A percentile compares a stretch with the other conserved stretches of the same genome.
phyloP scores from a whole-genome alignment of 2,113 vertebrate species.

The Lanius ludovicianus region DNA sequence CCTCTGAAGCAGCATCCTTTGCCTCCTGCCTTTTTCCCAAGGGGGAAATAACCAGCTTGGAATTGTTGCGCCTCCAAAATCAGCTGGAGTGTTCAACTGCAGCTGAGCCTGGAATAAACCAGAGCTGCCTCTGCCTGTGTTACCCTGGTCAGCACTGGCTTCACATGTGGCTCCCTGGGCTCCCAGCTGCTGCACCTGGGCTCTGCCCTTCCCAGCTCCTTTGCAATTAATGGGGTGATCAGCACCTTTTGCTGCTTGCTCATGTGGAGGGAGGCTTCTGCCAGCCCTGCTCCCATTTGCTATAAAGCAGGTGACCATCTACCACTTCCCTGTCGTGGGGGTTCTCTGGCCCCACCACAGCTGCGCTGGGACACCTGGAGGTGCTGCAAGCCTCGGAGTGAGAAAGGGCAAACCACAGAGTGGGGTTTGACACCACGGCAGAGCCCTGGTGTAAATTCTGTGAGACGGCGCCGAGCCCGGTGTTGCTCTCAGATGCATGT shows the following conservation, averaged over 20 bases:
- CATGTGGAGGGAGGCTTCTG: fast-evolving
- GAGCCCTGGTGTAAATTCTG: background rate
- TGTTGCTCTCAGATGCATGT: fast-evolving
- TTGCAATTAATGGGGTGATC: fast-evolving
- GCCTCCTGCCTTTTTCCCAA: background rate
- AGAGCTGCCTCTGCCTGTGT: background rate
- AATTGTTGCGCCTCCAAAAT: background rate
- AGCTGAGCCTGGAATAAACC: background rate
- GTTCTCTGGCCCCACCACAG: background rate
- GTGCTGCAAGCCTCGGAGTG: background rate
- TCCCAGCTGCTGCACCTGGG: background rate
- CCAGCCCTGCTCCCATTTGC: background rate
- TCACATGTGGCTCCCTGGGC: background rate
- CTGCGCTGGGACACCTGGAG: background rate
- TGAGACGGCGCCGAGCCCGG: fast-evolving
- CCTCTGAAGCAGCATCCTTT: background rate
- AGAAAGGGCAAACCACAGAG: conserved; percentile 16
- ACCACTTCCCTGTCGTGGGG: fast-evolving
- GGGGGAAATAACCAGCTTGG: background rate
- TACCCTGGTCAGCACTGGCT: background rate
- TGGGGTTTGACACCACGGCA: background rate
- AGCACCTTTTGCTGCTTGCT: background rate
- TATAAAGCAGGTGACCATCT: background rate
- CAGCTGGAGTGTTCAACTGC: background rate
- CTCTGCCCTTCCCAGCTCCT: background rate